Conservation (phyloP, 2,113 vertebrate species). For the Pollimyrus isidori region DNA sequence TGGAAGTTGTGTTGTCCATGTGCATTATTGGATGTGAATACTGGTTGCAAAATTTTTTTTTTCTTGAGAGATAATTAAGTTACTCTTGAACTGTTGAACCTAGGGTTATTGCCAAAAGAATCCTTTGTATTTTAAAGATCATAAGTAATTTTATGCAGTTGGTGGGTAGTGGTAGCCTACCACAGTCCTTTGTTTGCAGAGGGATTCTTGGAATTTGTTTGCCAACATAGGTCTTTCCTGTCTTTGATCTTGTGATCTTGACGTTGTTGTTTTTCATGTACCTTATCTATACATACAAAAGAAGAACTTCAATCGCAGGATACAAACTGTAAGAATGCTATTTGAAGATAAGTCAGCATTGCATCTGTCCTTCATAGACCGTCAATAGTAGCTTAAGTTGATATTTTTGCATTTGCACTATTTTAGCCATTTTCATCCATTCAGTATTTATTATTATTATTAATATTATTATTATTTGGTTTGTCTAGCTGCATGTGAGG, state of each 20-base stretch:
- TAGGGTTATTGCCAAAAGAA: neutral
- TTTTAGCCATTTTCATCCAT: neutral
- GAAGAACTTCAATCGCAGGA: neutral
- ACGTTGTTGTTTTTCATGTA: neutral
- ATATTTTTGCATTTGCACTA: neutral
- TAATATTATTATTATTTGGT: neutral
- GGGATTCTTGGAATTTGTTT: neutral
- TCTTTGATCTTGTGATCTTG: neutral
- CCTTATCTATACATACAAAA: neutral
- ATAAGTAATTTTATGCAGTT: neutral
- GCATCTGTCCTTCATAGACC: neutral
- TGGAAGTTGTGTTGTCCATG: neutral
- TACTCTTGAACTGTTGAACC: neutral
- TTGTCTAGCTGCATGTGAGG: neutral
- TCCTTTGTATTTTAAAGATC: neutral
- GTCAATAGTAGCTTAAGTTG: neutral
- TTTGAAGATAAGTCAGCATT: neutral
- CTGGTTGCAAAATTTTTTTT: neutral
- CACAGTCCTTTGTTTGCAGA: neutral
- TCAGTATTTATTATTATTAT: neutral
- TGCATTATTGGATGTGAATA: neutral
- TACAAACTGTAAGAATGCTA: neutral
- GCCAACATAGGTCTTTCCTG: neutral
- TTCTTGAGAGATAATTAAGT: neutral
- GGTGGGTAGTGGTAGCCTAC: neutral